Base-by-base conservation (phyloP, 2,888 invertebrate species). In the Galeruca laticollis region DNA sequence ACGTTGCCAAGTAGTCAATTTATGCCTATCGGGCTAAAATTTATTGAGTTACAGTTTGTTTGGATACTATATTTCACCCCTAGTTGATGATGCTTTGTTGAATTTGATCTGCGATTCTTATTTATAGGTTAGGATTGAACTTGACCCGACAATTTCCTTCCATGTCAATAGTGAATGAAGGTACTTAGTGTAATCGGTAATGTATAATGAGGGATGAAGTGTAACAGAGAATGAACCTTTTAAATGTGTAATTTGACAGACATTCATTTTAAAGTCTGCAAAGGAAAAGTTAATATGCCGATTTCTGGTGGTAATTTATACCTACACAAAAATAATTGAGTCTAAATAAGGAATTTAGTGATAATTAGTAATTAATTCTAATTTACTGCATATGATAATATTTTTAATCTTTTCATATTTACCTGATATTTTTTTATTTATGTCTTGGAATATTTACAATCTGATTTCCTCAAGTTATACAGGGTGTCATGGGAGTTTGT, bases 1-100 rank as follows among this genome's bases (percentile, higher is more conserved):
- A 33, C 60, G 68, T 68, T 54, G 51, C 63, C 56, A 37, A 54
- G 54, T 67, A 61, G 49, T 61, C 52, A 65, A 69, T 60, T 70
- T 65, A 51, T 69, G 60, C 63, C 60, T 56, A 21, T 37, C 18
- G 56, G 66, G 62, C 20, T 43, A 61, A 68, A 59, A 69, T 69
- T 65, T 71, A 69, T 71, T 21, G 59, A 62, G 35, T 47, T 10
- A 15, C 20, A 15, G 31, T 56, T 59, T 13, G 20, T 37, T 18
- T 18, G 35, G 26, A 4, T 2, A 35, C n/a, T 15, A 9, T 31
- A 11, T 37, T 33, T 31, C 11, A 56, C 26, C 2, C 35, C 11
- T 2, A n/a, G 2, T 40, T 13, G 26, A 31, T 33, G 18, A 35
- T 18, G 4, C 2, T 35, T 57, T 15, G 10, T n/a, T n/a, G 33